Percentiles rank a stretch among this genome's conserved stretches.
Conservation (phyloP, 64 coral and sea anemone species). For the Trachythela sp. region DNA sequence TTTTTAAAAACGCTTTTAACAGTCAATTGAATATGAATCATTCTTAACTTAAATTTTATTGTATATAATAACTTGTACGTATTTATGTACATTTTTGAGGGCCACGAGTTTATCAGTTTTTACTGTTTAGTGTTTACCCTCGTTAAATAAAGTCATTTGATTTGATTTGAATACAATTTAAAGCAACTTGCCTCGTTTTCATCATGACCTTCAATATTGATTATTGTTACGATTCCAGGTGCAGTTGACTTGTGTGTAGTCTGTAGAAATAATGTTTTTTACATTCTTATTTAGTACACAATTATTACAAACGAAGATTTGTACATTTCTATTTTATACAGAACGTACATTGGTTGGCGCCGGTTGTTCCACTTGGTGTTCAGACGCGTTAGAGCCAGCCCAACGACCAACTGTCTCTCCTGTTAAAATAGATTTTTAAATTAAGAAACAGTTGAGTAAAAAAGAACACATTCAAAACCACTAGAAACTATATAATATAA, state of each 20-base stretch:
- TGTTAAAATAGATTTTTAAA: background rate
- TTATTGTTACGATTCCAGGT: slow-evolving; percentile 83
- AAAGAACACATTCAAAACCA: background rate
- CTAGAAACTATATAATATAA: background rate
- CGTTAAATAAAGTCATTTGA: too few species aligned
- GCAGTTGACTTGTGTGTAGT: background rate
- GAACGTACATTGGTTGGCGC: background rate
- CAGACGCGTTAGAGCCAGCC: slow-evolving; percentile 61
- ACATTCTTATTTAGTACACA: background rate
- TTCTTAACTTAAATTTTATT: too few species aligned
- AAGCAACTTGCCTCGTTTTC: slow-evolving; percentile 60
- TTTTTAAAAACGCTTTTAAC: too few species aligned
- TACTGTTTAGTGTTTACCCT: too few species aligned
- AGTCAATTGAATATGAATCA: too few species aligned
- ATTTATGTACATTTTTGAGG: too few species aligned
- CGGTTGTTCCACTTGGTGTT: slow-evolving; percentile 48
- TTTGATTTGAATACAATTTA: background rate
- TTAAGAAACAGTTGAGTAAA: background rate
- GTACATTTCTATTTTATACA: background rate
- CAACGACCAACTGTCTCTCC: slow-evolving; percentile 80
- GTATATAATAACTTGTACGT: too few species aligned
- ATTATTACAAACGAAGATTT: background rate
- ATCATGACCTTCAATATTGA: slow-evolving; percentile 64
- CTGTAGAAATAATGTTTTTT: background rate
- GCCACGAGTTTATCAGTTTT: too few species aligned